Evolutionary conservation across 2,113 vertebrate genomes (phyloP).

Genomic region (Clinocottus analis): DNA sequence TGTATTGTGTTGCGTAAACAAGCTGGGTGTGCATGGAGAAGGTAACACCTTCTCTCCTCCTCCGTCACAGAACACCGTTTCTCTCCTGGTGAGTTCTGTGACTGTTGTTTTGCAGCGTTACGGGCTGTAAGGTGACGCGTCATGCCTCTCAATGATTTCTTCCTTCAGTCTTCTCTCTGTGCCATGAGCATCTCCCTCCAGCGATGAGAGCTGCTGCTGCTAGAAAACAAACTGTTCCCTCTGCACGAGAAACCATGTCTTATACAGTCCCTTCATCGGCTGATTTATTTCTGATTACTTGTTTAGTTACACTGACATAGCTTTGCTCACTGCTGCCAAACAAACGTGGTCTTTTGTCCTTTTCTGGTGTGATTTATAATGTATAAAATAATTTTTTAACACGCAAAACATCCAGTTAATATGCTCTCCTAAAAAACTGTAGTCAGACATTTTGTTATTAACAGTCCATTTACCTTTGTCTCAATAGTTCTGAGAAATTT

Average conservation of each 20-base stretch:
- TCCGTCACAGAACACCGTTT: no score
- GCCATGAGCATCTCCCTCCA: not conserved
- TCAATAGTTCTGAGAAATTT: not conserved
- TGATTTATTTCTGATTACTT: not conserved
- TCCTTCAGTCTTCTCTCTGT: not conserved
- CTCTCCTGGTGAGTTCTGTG: no score
- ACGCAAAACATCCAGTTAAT: not conserved
- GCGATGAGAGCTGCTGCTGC: not conserved
- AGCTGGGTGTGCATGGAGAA: not conserved
- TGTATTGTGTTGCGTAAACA: not conserved
- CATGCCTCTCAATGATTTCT: no score
- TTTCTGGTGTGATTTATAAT: not conserved
- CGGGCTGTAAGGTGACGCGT: no score
- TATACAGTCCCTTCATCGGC: not conserved
- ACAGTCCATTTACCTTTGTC: not conserved
- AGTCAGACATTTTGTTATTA: not conserved
- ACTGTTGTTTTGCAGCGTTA: no score
- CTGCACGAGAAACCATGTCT: no score
- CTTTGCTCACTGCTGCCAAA: not conserved
- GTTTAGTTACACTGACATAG: not conserved
- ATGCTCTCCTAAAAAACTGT: no score
- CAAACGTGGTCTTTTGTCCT: no score
- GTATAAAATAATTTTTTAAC: not conserved
- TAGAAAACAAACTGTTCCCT: no score
- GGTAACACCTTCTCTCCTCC: not conserved